Conservation (phyloP, 2,113 vertebrate species). For the Stictonetta naevosa region DNA sequence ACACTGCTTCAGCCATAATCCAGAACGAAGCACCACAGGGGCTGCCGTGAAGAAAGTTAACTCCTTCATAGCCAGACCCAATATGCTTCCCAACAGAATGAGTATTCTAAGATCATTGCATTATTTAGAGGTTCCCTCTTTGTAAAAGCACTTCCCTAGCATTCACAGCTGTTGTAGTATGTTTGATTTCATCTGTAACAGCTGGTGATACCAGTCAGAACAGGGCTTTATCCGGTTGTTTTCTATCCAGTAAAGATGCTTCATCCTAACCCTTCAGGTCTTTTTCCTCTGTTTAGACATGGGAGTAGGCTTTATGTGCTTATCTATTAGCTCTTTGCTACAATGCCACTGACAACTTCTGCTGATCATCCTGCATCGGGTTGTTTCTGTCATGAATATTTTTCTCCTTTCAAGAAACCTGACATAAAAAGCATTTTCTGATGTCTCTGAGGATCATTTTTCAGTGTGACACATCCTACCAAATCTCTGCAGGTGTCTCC, state of each 20-base stretch:
- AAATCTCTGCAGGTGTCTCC: slow-evolving; percentile 1
- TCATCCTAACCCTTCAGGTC: not conserved
- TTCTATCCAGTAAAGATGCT: not conserved
- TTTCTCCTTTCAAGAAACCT: not conserved
- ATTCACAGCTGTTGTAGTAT: not conserved
- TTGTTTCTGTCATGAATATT: not conserved
- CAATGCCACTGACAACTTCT: not conserved
- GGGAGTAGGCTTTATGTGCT: not conserved
- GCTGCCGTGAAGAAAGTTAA: not conserved
- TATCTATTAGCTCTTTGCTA: not conserved
- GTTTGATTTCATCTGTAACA: not conserved
- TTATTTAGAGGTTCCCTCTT: not conserved
- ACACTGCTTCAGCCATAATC: not conserved
- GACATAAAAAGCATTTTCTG: not conserved
- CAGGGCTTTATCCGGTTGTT: not conserved
- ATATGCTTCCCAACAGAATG: not conserved
- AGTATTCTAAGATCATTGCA: not conserved
- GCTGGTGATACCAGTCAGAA: not conserved
- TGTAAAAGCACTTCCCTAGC: not conserved
- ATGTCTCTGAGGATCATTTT: not conserved
- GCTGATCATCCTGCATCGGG: not conserved
- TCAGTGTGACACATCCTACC: not conserved
- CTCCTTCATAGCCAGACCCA: not conserved
- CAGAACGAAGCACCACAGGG: accelerated
- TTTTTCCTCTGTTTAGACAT: not conserved